Conservation (phyloP, 2,797 vertebrate genomes). For the Hydrolagus colliei region DNA sequence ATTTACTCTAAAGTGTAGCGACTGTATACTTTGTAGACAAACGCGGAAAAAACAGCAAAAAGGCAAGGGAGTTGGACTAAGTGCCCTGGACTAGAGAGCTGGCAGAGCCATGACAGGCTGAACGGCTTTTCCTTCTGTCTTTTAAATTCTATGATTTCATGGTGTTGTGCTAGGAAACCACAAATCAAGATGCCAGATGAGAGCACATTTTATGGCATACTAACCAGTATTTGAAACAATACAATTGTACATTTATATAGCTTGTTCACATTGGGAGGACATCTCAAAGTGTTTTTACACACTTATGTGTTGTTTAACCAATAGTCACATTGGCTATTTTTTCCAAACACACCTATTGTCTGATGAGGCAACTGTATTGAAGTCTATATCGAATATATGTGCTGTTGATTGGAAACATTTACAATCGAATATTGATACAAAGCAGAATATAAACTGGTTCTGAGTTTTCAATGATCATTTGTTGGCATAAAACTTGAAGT, state of each 20-base stretch:
- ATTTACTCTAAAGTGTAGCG: too few relatives aligned
- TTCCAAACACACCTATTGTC: too few relatives aligned
- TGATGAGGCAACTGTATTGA: not conserved
- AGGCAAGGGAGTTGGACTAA: too few relatives aligned
- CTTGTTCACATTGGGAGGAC: too few relatives aligned
- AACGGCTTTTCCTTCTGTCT: too few relatives aligned
- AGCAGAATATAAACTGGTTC: not conserved
- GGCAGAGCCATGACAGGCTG: too few relatives aligned
- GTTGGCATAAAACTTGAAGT: not conserved
- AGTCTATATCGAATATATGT: not conserved
- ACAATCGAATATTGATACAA: not conserved
- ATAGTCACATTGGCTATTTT: not conserved
- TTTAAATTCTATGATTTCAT: not conserved
- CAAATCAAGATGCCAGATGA: slow-evolving; percentile 22
- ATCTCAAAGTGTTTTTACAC: too few relatives aligned
- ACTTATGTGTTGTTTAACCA: not conserved
- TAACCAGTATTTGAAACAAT: slow-evolving; percentile 29
- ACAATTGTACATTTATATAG: not conserved
- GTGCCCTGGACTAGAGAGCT: too few relatives aligned
- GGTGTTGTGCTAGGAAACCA: slow-evolving; percentile 2
- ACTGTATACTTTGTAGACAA: too few relatives aligned
- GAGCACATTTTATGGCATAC: not conserved
- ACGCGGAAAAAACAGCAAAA: too few relatives aligned
- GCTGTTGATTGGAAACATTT: not conserved
- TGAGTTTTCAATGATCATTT: not conserved